A percentile compares a stretch with the other conserved stretches of the same genome.
Evolutionary conservation across 1,140 invertebrate genomes (phyloP).

Genomic region (Drosophila burlai): DNA sequence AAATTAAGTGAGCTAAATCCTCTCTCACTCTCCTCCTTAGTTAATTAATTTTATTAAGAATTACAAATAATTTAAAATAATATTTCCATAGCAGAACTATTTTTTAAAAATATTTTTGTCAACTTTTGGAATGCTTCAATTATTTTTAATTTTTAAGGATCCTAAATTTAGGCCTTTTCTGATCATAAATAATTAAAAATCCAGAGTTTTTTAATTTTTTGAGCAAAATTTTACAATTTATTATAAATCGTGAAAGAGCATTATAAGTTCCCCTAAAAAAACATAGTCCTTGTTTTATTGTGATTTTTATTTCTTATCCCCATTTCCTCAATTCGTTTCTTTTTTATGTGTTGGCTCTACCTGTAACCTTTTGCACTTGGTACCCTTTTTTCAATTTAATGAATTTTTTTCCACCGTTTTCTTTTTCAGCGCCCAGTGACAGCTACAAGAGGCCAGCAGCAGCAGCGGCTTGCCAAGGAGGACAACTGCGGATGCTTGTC

Average conservation of each 20-base stretch:
- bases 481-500: conserved; percentile 37
- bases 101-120: no score
- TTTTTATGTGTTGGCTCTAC: conserved; percentile 62
- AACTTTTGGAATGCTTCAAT: no score
- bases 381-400: conserved; percentile 83
- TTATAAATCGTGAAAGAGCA: conserved; percentile 13
- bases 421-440: conserved; percentile 61
- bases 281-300: conserved; percentile 45
- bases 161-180: no score
- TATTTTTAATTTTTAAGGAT: no score
- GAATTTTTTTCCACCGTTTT: conserved; percentile 73
- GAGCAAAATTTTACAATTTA: no score
- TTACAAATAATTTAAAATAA: no score
- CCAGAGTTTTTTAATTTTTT: no score
- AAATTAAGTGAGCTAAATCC: no score
- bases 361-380: conserved; percentile 85
- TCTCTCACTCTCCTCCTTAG: no score
- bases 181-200: not conserved
- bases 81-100: no score
- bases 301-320: conserved; percentile 42
- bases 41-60: no score
- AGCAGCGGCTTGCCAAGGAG: conserved; percentile 1
- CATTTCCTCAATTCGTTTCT: conserved; percentile 33
- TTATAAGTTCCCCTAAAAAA: not conserved
- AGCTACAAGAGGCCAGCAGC: conserved; percentile 57